Evolutionary conservation across 1,140 invertebrate genomes (phyloP).

Genomic region (Drosophila asahinai): DNA sequence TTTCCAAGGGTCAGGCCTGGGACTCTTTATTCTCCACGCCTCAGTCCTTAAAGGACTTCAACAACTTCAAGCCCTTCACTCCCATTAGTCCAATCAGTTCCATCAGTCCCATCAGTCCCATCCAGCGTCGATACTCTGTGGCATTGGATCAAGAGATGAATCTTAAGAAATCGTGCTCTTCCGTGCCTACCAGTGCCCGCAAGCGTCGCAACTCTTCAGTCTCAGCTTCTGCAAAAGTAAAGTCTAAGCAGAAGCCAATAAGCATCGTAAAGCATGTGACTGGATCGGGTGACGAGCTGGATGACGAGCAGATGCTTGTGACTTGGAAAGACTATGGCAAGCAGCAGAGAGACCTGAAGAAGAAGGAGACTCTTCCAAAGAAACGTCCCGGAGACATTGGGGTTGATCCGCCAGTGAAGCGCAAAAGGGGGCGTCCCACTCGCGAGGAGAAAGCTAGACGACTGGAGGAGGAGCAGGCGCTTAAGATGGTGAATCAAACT

Average conservation of each 20-base stretch:
- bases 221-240: not conserved
- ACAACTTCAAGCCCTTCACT: not conserved
- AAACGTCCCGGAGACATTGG: not conserved
- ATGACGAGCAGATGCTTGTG: constrained; percentile 3
- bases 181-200: not conserved
- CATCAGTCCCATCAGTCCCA: no score
- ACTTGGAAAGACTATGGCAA: not conserved
- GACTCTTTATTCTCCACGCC: not conserved
- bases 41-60: no score
- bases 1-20: not conserved
- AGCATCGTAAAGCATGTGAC: not conserved
- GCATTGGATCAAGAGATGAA: no score
- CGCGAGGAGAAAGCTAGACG: not conserved
- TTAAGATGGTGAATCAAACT: not conserved
- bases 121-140: no score
- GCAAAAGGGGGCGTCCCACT: constrained; percentile 25
- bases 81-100: not conserved
- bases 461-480: not conserved
- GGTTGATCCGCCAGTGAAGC: not conserved
- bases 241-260: not conserved
- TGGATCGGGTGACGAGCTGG: not conserved
- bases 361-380: no score
- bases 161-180: no score
- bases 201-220: not conserved
- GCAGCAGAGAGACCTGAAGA: no score